A percentile compares a stretch with the other conserved stretches of the same genome.
These are phyloP conservation scores for Mellivora capensis DNA, from an alignment of 2,113 vertebrate species.

Conservation along the genomic window DNA sequence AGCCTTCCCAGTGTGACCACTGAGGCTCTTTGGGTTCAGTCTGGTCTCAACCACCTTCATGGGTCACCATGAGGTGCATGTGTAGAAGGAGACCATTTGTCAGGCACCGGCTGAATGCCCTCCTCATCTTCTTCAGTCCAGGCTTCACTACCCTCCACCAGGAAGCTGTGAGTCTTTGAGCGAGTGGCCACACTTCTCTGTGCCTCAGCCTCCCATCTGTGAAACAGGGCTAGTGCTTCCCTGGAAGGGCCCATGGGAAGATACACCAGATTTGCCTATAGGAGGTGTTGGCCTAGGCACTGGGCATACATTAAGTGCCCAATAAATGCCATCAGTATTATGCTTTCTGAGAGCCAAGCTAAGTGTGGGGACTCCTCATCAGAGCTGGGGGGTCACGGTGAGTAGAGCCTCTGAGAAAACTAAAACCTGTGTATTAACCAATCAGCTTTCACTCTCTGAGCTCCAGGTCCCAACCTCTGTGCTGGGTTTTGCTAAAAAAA, in stretches of 20 bases:
- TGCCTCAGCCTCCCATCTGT: too few species aligned
- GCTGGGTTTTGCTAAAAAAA: background rate
- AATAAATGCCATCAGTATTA: background rate
- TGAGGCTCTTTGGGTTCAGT: background rate
- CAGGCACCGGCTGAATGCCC: background rate
- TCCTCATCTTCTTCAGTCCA: background rate
- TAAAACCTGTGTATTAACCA: accelerated
- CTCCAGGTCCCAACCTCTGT: background rate
- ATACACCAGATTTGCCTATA: background rate
- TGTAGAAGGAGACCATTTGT: background rate
- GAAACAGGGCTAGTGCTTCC: background rate
- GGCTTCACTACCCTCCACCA: background rate
- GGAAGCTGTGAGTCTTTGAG: background rate
- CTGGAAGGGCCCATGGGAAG: background rate
- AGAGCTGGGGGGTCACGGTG: too few species aligned
- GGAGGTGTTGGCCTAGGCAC: background rate
- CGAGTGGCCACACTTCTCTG: background rate
- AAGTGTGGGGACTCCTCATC: background rate
- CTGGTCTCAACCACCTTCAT: background rate
- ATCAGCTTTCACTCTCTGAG: accelerated
- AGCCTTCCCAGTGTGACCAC: too few species aligned
- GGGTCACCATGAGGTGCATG: background rate
- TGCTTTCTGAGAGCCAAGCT: background rate
- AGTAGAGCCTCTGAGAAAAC: accelerated
- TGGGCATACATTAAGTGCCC: background rate